Conservation (phyloP, 2,113 vertebrate species). For the Sylvilagus bachmani region DNA sequence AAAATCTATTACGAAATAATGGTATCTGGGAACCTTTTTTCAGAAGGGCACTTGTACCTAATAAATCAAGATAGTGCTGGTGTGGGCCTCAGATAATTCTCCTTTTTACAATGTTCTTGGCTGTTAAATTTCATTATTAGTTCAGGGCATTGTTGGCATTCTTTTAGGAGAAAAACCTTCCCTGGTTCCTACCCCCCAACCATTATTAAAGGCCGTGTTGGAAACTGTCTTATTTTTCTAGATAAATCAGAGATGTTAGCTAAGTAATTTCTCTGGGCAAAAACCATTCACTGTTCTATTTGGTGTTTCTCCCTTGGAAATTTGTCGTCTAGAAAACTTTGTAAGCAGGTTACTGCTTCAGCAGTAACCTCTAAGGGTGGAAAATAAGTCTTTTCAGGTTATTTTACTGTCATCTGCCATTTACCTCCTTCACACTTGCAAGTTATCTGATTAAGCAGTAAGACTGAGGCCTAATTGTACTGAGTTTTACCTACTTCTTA, state of each 20-base stretch:
- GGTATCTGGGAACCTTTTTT: constrained; percentile 46
- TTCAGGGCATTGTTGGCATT: neutral
- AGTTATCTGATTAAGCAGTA: neutral
- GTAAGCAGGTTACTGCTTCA: neutral
- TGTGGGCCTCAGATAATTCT: constrained; percentile 11
- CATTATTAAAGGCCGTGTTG: neutral
- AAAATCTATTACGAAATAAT: constrained; percentile 67
- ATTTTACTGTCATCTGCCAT: neutral
- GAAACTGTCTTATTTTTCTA: neutral
- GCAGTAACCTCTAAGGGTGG: neutral
- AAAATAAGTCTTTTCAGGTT: neutral
- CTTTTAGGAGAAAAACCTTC: neutral
- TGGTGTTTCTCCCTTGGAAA: constrained; percentile 34
- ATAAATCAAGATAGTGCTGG: constrained; percentile 37
- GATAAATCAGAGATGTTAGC: constrained; percentile 30
- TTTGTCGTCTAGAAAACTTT: neutral
- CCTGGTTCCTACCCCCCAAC: too few species aligned
- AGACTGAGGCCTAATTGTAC: neutral
- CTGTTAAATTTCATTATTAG: constrained; percentile 36
- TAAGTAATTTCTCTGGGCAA: constrained; percentile 8
- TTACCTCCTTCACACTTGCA: neutral
- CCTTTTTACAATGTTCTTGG: neutral
- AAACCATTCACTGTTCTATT: neutral
- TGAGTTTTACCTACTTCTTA: neutral
- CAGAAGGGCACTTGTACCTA: constrained; percentile 44